A percentile compares a stretch with the other conserved stretches of the same genome.
Conservation (phyloP, 2,113 vertebrate species). For the Tor tambroides region DNA sequence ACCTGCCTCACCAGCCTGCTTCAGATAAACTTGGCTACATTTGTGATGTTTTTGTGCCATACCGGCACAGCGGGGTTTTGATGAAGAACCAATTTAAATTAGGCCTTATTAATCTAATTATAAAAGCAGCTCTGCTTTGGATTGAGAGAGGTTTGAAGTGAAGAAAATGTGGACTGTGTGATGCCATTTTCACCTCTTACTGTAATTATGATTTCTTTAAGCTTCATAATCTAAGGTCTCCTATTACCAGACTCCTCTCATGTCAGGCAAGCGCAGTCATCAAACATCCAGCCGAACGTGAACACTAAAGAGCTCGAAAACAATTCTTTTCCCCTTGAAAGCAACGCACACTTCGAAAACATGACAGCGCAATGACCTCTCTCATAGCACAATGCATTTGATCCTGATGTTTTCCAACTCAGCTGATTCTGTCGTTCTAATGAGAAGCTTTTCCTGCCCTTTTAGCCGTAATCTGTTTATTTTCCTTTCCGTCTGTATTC, state of each 20-base stretch:
- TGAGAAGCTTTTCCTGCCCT: slow-evolving; percentile 36
- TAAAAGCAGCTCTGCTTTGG: neutral
- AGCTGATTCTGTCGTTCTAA: slow-evolving; percentile 27
- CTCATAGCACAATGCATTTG: slow-evolving; percentile 21
- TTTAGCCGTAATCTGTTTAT: slow-evolving; percentile 64
- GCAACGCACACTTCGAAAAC: neutral
- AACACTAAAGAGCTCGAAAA: slow-evolving; percentile 11
- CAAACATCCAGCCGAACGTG: neutral
- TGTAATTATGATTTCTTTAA: slow-evolving; percentile 14
- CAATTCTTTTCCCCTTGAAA: slow-evolving; percentile 11
- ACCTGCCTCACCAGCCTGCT: neutral
- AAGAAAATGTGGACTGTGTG: neutral
- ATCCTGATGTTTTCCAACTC: slow-evolving; percentile 36
- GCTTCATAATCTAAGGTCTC: neutral
- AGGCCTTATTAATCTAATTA: neutral
- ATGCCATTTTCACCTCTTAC: neutral
- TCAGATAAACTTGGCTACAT: neutral
- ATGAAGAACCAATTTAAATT: neutral
- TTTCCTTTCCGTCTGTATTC: slow-evolving; percentile 52
- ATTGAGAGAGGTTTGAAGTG: neutral
- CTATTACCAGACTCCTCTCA: neutral
- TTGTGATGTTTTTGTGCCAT: neutral
- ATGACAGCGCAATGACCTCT: neutral
- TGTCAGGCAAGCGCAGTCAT: neutral
- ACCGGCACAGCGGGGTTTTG: neutral